Base-by-base conservation (phyloP, 2,113 vertebrate species). In the Reinhardtius hippoglossoides region DNA sequence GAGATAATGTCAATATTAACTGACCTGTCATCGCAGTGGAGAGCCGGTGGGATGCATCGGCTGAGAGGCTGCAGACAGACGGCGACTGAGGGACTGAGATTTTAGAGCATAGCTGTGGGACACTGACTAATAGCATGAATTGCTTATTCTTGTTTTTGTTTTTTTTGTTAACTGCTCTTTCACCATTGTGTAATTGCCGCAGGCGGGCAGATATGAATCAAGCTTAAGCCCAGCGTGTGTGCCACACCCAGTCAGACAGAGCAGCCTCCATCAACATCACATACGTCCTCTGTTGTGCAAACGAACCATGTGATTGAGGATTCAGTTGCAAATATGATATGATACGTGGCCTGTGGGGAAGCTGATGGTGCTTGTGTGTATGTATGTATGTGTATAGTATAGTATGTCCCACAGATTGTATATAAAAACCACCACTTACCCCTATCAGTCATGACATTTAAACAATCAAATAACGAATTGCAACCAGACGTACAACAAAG, bases 1-100 rank as follows among this genome's bases (percentile, higher is more conserved):
- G 76, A 86, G 83, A 86, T 91, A 87, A 90, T 91, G 92, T 91
- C 90, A 90, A 89, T 90, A 93, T 92, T 91, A 92, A 91, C 87
- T 85, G 91, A 89, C 88, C 84, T 90, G 90, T 86, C 87, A 79
- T 73, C 60, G 80, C 70, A n/a, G 68, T 68, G 72, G 67, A 80
- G 83, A 55, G 70, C 74, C 66, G 74, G 72, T 65, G 74, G 65
- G 68, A 81, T 27, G 9, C 82, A 75, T 73, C 73, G 56, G 82
- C 26, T 75, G 77, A 87, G 81, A 75, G 73, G 67, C 20, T 74
- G 54, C 80, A 71, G 56, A 77, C 70, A 42, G n/a, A 50, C 5
- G 26, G 65, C 2, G 35, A 7, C n/a, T n/a, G 48, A 76, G n/a
- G 66, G 44, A 54, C 21, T 52, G 40, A 66, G 20, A 72, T 73